Conservation (phyloP, 2,113 vertebrate genomes). For the Aptenodytes patagonicus region DNA sequence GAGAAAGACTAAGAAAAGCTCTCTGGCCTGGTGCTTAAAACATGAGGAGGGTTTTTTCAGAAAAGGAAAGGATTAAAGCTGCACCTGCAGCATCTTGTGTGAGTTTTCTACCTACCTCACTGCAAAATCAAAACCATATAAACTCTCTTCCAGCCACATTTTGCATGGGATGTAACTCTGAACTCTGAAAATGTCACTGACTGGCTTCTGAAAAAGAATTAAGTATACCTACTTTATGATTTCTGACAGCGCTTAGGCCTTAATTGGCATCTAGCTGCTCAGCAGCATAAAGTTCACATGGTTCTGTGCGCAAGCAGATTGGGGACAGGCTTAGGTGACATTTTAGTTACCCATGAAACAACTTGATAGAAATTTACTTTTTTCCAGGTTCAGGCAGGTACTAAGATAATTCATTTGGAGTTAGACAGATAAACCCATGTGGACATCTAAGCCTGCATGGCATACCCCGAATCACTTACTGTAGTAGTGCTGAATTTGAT, state of each 20-base stretch:
- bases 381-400: neutral
- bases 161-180: neutral
- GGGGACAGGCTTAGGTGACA: neutral
- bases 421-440: neutral
- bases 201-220: neutral
- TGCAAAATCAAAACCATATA: neutral
- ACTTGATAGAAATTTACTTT: neutral
- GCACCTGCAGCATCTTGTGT: neutral
- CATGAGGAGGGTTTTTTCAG: neutral
- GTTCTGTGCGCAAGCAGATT: neutral
- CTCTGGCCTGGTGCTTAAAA: neutral
- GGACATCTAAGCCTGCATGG: neutral
- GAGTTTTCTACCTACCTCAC: neutral
- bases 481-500: neutral
- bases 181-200: constrained; percentile 37
- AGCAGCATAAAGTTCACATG: constrained; percentile 6
- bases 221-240: constrained; percentile 3
- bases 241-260: constrained; percentile 23
- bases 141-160: constrained; percentile 1
- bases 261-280: constrained; percentile 27
- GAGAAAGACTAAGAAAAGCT: neutral
- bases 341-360: neutral
- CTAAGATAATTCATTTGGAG: neutral
- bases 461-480: neutral
- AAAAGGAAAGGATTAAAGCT: neutral